These are phyloP conservation scores for Paedocypris micromegethes DNA, from an alignment of 2,797 vertebrate species.

Conservation along the genomic window DNA sequence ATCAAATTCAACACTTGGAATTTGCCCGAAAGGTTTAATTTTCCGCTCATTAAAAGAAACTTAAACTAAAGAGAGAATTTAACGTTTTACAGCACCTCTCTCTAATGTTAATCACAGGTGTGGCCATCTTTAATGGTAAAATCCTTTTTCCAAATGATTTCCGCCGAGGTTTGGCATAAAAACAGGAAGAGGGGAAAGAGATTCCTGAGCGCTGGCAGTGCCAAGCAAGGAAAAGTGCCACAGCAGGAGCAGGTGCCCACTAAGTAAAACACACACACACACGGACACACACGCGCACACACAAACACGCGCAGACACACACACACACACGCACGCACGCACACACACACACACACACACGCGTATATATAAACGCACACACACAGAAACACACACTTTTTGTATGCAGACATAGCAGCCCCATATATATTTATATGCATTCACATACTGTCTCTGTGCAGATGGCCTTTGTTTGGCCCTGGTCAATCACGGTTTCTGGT, in stretches of 20 bases:
- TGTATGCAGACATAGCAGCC: too few relatives aligned
- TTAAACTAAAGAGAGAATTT: conserved; percentile 39
- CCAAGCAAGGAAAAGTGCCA: conserved; percentile 37
- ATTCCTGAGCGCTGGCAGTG: conserved; percentile 19
- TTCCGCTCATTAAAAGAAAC: conserved; percentile 50
- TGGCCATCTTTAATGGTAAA: conserved; percentile 38
- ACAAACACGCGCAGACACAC: too few relatives aligned
- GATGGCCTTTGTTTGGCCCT: conserved; percentile 18
- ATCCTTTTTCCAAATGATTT: conserved; percentile 46
- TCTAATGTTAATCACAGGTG: conserved; percentile 51
- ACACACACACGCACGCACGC: too few relatives aligned
- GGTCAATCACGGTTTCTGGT: conserved; percentile 25
- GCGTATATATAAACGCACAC: too few relatives aligned
- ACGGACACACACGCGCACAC: not conserved
- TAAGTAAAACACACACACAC: not conserved
- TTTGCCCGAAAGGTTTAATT: conserved; percentile 42
- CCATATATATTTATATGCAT: not conserved
- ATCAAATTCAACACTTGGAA: conserved; percentile 38
- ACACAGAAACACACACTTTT: too few relatives aligned
- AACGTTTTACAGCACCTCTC: conserved; percentile 38
- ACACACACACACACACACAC: too few relatives aligned
- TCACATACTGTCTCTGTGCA: not conserved
- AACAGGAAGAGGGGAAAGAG: conserved; percentile 25
- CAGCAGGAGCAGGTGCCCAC: conserved; percentile 31
- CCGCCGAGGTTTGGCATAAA: conserved; percentile 31